A percentile compares a stretch with the other conserved stretches of the same genome.
phyloP scores from a whole-genome alignment of 2,113 vertebrate species.

The Otus sunia region DNA sequence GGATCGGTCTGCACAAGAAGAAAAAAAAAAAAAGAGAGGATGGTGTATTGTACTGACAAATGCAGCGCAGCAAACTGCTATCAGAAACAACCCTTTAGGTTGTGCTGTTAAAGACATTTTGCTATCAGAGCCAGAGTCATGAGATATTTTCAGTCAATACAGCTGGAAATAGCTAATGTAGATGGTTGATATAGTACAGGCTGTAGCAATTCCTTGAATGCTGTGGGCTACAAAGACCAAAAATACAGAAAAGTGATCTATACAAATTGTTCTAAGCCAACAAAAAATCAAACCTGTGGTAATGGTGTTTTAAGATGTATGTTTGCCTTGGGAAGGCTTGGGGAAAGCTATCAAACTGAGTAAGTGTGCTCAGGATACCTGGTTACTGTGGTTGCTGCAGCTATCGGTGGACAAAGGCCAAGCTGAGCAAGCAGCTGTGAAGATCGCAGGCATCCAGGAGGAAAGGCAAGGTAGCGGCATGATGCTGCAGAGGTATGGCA shows the following conservation, averaged over 20 bases:
- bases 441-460: background rate
- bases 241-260: background rate
- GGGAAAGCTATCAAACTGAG: background rate
- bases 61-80: background rate
- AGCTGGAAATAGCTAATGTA: background rate
- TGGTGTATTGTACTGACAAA: background rate
- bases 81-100: background rate
- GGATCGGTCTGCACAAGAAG: background rate
- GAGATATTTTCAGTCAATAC: background rate
- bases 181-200: background rate
- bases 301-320: background rate
- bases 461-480: background rate
- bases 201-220: background rate
- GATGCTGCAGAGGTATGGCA: background rate
- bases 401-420: accelerated
- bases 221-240: background rate
- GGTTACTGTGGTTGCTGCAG: background rate
- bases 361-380: background rate
- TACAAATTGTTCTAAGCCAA: background rate
- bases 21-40: background rate
- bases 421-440: background rate
- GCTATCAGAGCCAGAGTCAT: background rate
- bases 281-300: background rate
- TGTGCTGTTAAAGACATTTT: background rate
- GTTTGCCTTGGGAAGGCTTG: background rate